Conservation (phyloP, 2,797 vertebrate species). For the Lophius americanus region DNA sequence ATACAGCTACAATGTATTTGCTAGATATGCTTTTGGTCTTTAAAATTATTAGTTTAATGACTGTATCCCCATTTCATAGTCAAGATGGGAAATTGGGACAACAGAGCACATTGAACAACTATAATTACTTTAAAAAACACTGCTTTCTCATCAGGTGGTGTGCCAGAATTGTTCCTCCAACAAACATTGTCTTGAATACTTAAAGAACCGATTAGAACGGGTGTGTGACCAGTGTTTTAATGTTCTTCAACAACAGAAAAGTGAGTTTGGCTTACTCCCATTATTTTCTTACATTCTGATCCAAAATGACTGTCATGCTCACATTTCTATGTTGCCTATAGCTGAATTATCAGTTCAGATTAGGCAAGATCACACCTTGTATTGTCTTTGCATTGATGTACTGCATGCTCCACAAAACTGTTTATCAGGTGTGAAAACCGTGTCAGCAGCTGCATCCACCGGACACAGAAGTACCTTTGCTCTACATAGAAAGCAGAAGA, state of each 20-base stretch:
- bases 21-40: too few relatives aligned
- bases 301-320: background rate
- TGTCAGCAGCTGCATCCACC: conserved; percentile 75
- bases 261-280: conserved; percentile 61
- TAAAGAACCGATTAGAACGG: conserved; percentile 91
- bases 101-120: background rate
- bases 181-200: conserved; percentile 90
- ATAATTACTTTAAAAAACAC: background rate
- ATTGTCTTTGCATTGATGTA: background rate
- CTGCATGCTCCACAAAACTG: conserved; percentile 12
- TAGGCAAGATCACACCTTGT: background rate
- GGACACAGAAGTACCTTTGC: conserved; percentile 84
- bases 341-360: background rate
- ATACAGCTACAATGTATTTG: too few relatives aligned
- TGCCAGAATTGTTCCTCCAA: conserved; percentile 95
- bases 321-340: background rate
- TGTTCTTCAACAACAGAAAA: conserved; percentile 85
- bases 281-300: background rate
- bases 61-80: too few relatives aligned
- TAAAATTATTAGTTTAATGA: too few relatives aligned
- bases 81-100: background rate
- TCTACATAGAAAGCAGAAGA: conserved; percentile 90
- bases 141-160: conserved; percentile 84
- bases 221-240: conserved; percentile 94
- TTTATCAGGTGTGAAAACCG: conserved; percentile 79